These are phyloP conservation scores for Podarcis lilfordi DNA, from an alignment of 2,797 vertebrate genomes.

Conservation along the genomic window DNA sequence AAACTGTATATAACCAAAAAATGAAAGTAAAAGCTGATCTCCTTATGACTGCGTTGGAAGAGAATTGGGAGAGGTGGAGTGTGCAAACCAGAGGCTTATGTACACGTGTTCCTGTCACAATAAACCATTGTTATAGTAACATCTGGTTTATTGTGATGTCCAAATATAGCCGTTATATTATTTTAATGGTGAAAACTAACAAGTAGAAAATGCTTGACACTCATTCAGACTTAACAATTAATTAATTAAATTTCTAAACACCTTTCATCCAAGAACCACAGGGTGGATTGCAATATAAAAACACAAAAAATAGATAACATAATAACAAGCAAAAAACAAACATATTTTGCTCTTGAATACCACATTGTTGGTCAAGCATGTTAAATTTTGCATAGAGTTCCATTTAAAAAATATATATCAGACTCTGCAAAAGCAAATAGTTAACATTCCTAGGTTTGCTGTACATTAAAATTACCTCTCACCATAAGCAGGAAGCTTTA, in stretches of 20 bases:
- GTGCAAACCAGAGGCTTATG: no score
- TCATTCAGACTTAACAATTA: background rate
- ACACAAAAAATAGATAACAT: no score
- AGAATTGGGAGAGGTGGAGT: background rate
- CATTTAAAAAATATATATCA: background rate
- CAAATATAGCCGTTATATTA: background rate
- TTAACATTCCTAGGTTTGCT: slow-evolving; percentile 19
- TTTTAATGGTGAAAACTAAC: background rate
- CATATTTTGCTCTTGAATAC: background rate
- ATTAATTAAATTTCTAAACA: no score
- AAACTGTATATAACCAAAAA: background rate
- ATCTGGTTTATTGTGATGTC: background rate
- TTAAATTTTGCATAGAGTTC: background rate
- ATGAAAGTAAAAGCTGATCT: no score
- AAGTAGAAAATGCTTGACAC: background rate
- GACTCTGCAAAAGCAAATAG: slow-evolving; percentile 13
- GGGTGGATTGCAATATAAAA: no score
- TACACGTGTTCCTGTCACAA: background rate
- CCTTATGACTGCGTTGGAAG: no score
- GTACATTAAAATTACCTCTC: slow-evolving; percentile 56
- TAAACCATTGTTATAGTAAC: background rate
- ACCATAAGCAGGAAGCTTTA: slow-evolving; percentile 53
- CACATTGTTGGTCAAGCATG: background rate
- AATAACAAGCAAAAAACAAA: background rate
- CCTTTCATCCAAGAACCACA: no score